Evolutionary conservation across 2,113 vertebrate species (phyloP).

Genomic region (Burhinus bistriatus): DNA sequence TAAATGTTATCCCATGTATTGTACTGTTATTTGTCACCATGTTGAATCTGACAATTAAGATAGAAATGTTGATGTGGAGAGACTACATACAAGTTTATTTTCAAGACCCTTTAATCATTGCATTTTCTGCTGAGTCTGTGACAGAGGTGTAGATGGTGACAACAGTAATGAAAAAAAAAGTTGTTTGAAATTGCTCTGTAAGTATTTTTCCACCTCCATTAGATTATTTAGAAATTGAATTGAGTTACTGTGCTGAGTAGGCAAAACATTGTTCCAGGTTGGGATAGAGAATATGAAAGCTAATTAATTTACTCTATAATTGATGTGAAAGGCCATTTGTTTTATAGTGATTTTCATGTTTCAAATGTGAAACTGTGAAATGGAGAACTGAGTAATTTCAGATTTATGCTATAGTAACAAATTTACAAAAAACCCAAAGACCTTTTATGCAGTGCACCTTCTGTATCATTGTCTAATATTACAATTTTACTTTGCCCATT

Average conservation of each 20-base stretch:
- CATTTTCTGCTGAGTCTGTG: background rate
- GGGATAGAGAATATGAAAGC: background rate
- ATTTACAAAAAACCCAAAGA: background rate
- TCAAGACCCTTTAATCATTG: background rate
- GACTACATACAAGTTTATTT: background rate
- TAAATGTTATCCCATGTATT: background rate
- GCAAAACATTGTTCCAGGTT: background rate
- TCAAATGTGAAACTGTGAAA: background rate
- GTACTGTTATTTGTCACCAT: background rate
- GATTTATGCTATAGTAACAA: background rate
- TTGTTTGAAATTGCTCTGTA: background rate
- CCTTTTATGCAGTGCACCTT: background rate
- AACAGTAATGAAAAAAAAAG: background rate
- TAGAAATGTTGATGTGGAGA: background rate
- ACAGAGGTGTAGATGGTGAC: background rate
- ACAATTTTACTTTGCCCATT: background rate
- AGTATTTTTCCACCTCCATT: background rate
- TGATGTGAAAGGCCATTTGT: background rate
- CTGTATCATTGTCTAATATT: background rate
- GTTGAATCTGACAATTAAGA: background rate
- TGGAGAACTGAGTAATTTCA: background rate
- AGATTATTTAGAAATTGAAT: slow-evolving; percentile 14
- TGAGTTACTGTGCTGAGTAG: background rate
- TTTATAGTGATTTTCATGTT: background rate
- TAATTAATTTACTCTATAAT: background rate